phyloP scores from a whole-genome alignment of 2,888 invertebrate species.

The Epinotia bilunana region DNA sequence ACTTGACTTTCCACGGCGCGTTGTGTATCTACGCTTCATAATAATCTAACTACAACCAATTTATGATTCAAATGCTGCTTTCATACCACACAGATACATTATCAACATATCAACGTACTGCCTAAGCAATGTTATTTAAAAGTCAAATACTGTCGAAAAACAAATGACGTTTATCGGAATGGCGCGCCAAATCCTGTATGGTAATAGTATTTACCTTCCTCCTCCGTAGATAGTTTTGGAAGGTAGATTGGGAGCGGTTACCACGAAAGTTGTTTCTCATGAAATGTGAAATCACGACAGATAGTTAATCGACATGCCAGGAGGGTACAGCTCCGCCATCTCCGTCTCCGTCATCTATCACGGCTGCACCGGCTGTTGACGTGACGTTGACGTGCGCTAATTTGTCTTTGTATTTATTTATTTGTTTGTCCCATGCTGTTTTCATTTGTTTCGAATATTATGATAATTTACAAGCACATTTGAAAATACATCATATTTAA shows the following conservation, averaged over 20 bases:
- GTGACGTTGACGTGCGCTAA: constrained; percentile 33
- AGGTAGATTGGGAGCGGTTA: background rate
- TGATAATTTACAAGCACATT: background rate
- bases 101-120: constrained; percentile 21
- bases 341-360: constrained; percentile 47
- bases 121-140: constrained; percentile 37
- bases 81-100: constrained; percentile 2
- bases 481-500: background rate
- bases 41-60: background rate
- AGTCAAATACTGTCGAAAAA: constrained; percentile 38
- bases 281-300: constrained; percentile 44
- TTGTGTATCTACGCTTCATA: background rate
- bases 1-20: constrained; percentile 11
- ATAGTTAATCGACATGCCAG: constrained; percentile 45
- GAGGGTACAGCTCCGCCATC: constrained; percentile 46
- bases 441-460: background rate
- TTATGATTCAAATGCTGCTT: constrained; percentile 18
- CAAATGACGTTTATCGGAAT: constrained; percentile 40
- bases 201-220: constrained; percentile 4
- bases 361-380: constrained; percentile 42
- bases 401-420: constrained; percentile 15
- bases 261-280: constrained; percentile 46
- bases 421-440: constrained; percentile 1
- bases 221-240: background rate
- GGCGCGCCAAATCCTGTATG: constrained; percentile 20